A percentile compares a stretch with the other conserved stretches of the same genome.
phyloP scores from a whole-genome alignment of 2,113 vertebrate genomes.

The Stegastes partitus region DNA sequence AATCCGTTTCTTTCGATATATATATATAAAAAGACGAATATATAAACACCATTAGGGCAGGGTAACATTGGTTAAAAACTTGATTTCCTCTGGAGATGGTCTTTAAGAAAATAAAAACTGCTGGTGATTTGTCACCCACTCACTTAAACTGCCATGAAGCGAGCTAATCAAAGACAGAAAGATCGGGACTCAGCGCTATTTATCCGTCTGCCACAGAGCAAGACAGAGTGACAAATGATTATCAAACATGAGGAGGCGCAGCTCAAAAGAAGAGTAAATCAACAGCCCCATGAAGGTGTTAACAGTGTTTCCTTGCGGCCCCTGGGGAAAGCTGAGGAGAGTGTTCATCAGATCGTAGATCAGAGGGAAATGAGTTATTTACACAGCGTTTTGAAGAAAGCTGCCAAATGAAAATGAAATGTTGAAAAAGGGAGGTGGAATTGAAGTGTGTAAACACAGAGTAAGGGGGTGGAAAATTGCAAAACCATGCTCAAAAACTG shows the following conservation, averaged over 20 bases:
- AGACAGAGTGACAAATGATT: slow-evolving; percentile 46
- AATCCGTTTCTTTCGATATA: too few relatives aligned
- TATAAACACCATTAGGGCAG: too few relatives aligned
- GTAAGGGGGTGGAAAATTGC: neutral
- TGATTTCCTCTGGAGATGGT: too few relatives aligned
- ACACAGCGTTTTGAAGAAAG: slow-evolving; percentile 37
- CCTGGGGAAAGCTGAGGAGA: slow-evolving; percentile 32
- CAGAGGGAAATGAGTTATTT: slow-evolving; percentile 53
- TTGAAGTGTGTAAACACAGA: slow-evolving; percentile 15
- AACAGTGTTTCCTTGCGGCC: slow-evolving; percentile 24
- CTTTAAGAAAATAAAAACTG: neutral
- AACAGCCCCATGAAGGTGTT: slow-evolving; percentile 32
- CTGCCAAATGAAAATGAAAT: slow-evolving; percentile 54
- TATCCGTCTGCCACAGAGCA: slow-evolving; percentile 33
- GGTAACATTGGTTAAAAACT: too few relatives aligned
- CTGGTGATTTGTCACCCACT: neutral
- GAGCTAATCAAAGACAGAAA: slow-evolving; percentile 25
- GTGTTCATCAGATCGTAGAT: slow-evolving; percentile 60
- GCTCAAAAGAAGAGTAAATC: slow-evolving; percentile 48
- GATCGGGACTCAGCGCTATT: slow-evolving; percentile 9
- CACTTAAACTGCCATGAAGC: neutral
- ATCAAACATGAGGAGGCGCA: slow-evolving; percentile 34
- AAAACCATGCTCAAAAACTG: neutral
- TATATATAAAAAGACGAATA: too few relatives aligned
- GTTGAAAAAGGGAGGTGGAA: slow-evolving; percentile 10